Evolutionary conservation across 2,113 vertebrate species (phyloP), one percentile per base, ranked within the genome.

Genomic region (Bufo gargarizans): DNA sequence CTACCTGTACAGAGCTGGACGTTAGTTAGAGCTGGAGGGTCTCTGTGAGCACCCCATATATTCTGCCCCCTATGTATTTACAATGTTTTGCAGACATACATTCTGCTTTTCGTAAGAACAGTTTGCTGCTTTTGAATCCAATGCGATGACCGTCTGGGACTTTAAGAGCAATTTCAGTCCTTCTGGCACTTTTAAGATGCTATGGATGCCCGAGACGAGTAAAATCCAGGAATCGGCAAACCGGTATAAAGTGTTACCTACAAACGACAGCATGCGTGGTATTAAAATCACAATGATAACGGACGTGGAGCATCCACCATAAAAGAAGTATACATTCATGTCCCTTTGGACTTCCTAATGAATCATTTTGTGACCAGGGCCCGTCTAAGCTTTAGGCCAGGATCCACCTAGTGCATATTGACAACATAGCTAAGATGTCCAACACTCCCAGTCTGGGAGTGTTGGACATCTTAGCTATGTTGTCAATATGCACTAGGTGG

Each of bases 231-330:
- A 91, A 99, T 97, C 0, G 97, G 97, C 82, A 99, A 93, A 49
- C 98, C 98, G 1, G 98, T 99, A 92, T 99, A 97, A 84, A 99
- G 96, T 0, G 97, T 99, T 90, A 99, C 96, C 98, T 99, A 91
- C 59, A 84, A 86, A 0, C 17, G 50, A 74, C n/a, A 56, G 50
- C 11, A 13, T 3, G 56, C 19, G 17, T 43, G 1, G 55, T 19
- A 7, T 45, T 59, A 81, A 58, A 0, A 0, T 1, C 0, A 0
- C 7, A 0, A 20, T 0, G 59, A 72, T 33, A 33, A 33, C 33
- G 33, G 33, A 33, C 33, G 33, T 33, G 33, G 33, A 33, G 33
- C 33, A 33, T 0, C 33, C 33, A 33, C 33, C 33, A 33, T 33
- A 33, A 33, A 33, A 33, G 0, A 33, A 33, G 33, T 33, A 33